Base-by-base conservation (phyloP, 2,797 vertebrate genomes). In the Pangasius djambal region DNA sequence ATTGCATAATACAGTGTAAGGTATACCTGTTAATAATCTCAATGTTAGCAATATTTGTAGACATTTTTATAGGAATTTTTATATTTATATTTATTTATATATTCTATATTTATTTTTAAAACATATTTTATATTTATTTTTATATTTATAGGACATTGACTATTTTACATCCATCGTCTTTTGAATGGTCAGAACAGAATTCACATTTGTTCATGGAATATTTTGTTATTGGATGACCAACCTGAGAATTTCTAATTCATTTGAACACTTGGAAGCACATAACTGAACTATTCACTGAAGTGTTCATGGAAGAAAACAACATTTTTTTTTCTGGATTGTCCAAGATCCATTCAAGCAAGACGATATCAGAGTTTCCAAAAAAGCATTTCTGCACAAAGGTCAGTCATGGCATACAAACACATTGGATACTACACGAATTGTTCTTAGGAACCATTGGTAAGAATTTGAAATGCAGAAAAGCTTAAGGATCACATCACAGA, bases 1-100 rank as follows among this genome's bases (percentile, higher is more conserved):
- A 86, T 86, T 89, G 89, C 86, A 91, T 92, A 91, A 87, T 75
- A 67, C n/a, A 70, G n/a, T 86, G 72, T 83, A 89, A 85, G 52
- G 75, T 89, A 89, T 81, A 61, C 88, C 88, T 87, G 50, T 88
- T 88, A 88, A 86, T 85, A 48, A 88, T 87, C 57, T 77, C 44
- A 67, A 65, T 89, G 63, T 52, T 85, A 86, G 48, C 82, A 8
- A 75, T 87, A 90, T 92, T 88, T 91, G 89, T 89, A 90, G 25
- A 50, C 75, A 79, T 67, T 57, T 85, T 50, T 48, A 48, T 48
- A 48, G 48, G 48, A 48, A 48, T 48, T 48, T 48, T 48, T 48
- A 48, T 48, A 48, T 48, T 48, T 48, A 48, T 48, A 48, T 9
- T 48, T 48, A 48, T 48, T 48, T 48, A 48, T 48, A 48, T 48